Percentiles rank a stretch among this genome's conserved stretches.
phyloP scores from a whole-genome alignment of 2,797 vertebrate genomes.

The Microctenopoma lineatum region DNA sequence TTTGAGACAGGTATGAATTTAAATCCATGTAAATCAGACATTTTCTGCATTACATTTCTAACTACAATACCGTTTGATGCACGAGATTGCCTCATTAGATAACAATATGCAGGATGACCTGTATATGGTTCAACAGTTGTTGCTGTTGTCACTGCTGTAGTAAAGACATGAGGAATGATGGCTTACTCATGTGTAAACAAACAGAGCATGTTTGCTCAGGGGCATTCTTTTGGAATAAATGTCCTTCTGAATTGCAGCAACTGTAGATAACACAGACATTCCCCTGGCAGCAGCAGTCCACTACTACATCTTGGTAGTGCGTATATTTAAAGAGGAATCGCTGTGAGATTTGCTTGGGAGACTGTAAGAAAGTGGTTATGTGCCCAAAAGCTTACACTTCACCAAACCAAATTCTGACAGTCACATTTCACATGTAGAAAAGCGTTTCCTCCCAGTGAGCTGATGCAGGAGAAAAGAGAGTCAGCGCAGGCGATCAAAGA shows the following conservation, averaged over 20 bases:
- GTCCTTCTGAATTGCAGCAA: conserved; percentile 59
- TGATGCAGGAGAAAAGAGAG: conserved; percentile 58
- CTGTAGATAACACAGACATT: conserved; percentile 64
- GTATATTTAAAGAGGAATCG: conserved; percentile 39
- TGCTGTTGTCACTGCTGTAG: conserved; percentile 34
- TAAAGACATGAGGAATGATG: conserved; percentile 58
- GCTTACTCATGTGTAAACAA: conserved; percentile 75
- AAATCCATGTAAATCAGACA: not conserved
- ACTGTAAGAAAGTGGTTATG: conserved; percentile 34
- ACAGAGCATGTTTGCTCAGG: conserved; percentile 66
- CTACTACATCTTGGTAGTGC: conserved; percentile 45
- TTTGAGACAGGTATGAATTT: not conserved
- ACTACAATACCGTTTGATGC: not conserved
- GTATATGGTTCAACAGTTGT: conserved; percentile 59
- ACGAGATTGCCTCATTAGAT: not conserved
- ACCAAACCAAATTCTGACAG: conserved; percentile 63
- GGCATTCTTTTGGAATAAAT: conserved; percentile 73
- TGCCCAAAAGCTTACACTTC: conserved; percentile 57
- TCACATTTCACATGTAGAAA: conserved; percentile 68
- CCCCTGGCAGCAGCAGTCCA: conserved; percentile 57
- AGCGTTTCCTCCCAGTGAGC: conserved; percentile 49
- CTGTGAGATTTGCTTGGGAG: conserved; percentile 36
- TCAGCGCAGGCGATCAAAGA: conserved; percentile 65
- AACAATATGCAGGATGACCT: conserved; percentile 27
- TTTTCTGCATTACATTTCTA: too few species aligned